Evolutionary conservation across 2,113 vertebrate species (phyloP).

Genomic region (Diadophis punctatus): DNA sequence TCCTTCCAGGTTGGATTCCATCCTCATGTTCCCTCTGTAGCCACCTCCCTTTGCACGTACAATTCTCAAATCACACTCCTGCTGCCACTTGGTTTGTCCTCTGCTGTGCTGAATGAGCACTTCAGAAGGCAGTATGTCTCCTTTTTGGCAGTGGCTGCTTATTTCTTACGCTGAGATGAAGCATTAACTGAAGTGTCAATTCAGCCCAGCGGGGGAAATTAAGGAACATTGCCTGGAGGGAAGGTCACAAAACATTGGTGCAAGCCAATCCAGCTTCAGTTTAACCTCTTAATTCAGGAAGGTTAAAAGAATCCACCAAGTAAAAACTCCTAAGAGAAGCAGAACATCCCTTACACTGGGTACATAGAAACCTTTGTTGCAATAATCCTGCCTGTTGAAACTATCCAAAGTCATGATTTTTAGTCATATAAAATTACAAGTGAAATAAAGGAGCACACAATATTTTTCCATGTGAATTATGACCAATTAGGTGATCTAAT

Average conservation of each 20-base stretch:
- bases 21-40: neutral
- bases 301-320: conserved; percentile 29
- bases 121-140: conserved; percentile 29
- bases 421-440: too few species aligned
- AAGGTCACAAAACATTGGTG: conserved; percentile 48
- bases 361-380: neutral
- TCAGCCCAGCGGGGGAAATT: conserved; percentile 43
- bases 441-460: conserved; percentile 10
- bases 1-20: neutral
- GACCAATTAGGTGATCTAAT: conserved; percentile 46
- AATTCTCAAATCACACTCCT: conserved; percentile 35
- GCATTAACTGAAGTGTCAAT: conserved; percentile 13
- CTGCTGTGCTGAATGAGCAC: conserved; percentile 21
- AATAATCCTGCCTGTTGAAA: neutral
- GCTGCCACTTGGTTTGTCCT: conserved; percentile 49
- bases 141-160: conserved; percentile 18
- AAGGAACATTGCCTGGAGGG: conserved; percentile 39
- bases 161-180: conserved; percentile 34
- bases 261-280: conserved; percentile 50
- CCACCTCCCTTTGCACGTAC: neutral
- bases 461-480: conserved; percentile 44
- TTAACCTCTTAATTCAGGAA: conserved; percentile 57
- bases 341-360: neutral
- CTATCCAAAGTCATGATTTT: neutral
- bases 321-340: conserved; percentile 9